A percentile compares a stretch with the other conserved stretches of the same genome.
These are phyloP conservation scores for Leucosticte australis DNA, from an alignment of 2,113 vertebrate species.

Conservation along the genomic window DNA sequence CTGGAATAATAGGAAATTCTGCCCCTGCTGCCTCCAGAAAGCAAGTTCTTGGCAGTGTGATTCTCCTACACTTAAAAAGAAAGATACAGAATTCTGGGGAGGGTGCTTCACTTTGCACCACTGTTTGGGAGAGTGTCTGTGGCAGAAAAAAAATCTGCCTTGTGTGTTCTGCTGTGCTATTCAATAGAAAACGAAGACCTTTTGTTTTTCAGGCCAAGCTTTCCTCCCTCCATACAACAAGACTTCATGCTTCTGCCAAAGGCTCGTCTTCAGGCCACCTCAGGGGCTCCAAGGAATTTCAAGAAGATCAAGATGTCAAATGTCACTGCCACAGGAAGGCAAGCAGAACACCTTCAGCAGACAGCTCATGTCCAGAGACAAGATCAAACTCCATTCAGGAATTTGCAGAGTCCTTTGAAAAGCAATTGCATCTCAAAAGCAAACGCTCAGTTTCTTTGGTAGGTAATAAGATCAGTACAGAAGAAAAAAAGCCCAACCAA, in stretches of 20 bases:
- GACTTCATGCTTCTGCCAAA: constrained; percentile 69
- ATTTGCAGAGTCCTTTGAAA: constrained; percentile 82
- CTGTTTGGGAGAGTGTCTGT: background rate
- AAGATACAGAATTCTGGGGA: background rate
- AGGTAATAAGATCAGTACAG: constrained; percentile 43
- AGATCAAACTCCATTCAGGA: constrained; percentile 78
- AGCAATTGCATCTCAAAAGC: constrained; percentile 75
- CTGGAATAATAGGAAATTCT: background rate
- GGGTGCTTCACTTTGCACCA: background rate
- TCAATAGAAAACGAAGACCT: background rate
- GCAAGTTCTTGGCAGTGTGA: background rate
- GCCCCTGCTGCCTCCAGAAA: background rate
- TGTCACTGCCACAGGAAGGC: constrained; percentile 56
- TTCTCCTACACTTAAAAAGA: background rate
- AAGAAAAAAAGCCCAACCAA: background rate
- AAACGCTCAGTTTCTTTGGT: constrained; percentile 77
- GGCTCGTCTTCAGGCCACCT: constrained; percentile 65
- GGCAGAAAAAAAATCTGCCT: background rate
- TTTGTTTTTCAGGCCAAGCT: constrained; percentile 76
- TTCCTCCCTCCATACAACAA: constrained; percentile 76
- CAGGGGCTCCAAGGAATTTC: constrained; percentile 65
- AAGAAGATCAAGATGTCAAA: constrained; percentile 74
- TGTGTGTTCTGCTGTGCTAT: background rate
- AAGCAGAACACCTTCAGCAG: constrained; percentile 72
- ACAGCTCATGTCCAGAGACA: constrained; percentile 63